phyloP scores from a whole-genome alignment of 2,888 invertebrate genomes.

The Synergus umbraculus region DNA sequence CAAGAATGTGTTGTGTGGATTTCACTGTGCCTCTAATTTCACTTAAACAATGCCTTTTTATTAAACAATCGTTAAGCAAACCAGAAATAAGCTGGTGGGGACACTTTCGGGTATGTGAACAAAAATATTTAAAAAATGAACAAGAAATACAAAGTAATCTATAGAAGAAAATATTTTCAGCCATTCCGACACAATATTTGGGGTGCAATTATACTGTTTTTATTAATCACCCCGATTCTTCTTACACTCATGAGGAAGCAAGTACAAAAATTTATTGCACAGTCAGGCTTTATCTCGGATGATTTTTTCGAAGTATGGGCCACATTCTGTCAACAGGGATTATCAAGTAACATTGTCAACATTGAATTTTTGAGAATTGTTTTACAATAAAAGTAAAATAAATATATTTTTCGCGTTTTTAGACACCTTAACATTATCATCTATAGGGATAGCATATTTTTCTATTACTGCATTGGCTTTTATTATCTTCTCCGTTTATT shows the following conservation, averaged over 20 bases:
- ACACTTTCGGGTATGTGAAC: not conserved
- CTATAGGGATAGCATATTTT: not conserved
- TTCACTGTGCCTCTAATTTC: not conserved
- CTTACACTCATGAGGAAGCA: not conserved
- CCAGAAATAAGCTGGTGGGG: not conserved
- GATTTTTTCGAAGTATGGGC: conserved; percentile 50
- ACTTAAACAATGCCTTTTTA: not conserved
- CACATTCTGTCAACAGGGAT: conserved; percentile 60
- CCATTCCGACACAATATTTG: not conserved
- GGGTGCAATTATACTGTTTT: not conserved
- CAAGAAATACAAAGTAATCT: not conserved
- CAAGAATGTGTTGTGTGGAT: not conserved
- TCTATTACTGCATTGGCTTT: conserved; percentile 49
- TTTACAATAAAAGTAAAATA: not conserved
- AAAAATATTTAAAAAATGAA: too few species aligned
- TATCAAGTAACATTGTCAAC: conserved; percentile 38
- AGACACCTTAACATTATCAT: not conserved
- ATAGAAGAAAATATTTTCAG: not conserved
- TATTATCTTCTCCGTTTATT: conserved; percentile 65
- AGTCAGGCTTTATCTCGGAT: conserved; percentile 16
- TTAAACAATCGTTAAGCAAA: not conserved
- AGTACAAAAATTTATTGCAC: not conserved
- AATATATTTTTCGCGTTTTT: not conserved
- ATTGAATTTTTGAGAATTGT: not conserved
- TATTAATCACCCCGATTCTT: not conserved